Conservation (phyloP, 2,888 invertebrate genomes). For the Gonocerus acuteangulatus region DNA sequence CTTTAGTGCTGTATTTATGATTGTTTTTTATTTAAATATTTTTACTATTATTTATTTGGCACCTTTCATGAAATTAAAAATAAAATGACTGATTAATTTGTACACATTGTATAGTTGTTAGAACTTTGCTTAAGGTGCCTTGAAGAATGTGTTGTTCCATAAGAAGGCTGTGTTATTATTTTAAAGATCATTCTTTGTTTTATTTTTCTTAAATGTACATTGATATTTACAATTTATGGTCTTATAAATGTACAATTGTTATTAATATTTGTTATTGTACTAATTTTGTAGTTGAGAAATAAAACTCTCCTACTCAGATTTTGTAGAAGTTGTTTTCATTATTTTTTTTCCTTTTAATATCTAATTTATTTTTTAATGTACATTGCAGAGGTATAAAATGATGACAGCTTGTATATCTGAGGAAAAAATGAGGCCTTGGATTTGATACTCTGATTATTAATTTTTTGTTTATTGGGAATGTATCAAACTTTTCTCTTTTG, state of each 20-base stretch:
- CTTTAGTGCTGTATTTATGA: no score
- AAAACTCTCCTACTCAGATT: constrained; percentile 13
- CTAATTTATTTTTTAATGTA: no score
- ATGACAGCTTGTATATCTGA: no score
- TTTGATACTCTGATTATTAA: no score
- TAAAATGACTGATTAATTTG: neutral
- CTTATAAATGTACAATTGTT: neutral
- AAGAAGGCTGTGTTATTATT: constrained; percentile 13
- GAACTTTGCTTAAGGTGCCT: neutral
- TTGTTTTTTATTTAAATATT: neutral
- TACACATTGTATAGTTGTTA: neutral
- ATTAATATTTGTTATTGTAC: constrained; percentile 3
- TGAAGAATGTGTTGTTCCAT: neutral
- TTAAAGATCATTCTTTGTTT: constrained; percentile 6
- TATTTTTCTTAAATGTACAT: constrained; percentile 5
- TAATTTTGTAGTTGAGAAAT: constrained; percentile 9
- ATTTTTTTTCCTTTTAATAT: neutral
- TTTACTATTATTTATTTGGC: neutral
- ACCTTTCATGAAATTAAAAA: neutral
- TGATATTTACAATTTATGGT: no score
- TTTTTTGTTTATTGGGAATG: no score
- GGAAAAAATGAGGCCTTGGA: no score
- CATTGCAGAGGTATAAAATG: no score
- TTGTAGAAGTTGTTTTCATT: neutral
- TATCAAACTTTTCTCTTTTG: no score